Evolutionary conservation across 2,113 vertebrate genomes (phyloP), one percentile per base, ranked within the genome.

Genomic region (Notothenia rossii): DNA sequence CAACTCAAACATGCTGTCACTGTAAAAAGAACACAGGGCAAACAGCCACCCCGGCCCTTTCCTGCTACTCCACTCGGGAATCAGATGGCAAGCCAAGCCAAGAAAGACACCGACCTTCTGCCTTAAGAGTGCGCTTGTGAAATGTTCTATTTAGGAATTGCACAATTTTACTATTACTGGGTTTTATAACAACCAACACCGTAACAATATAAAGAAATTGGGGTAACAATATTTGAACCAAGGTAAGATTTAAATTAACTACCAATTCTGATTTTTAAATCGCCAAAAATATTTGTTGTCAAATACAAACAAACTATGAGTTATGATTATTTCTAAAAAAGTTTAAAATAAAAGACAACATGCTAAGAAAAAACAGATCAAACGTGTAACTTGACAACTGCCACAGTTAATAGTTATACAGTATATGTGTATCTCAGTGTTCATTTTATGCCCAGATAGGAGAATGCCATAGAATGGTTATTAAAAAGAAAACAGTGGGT

Each of bases 11-110:
- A 58, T 84, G 72, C 83, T 77, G 72, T 70, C 54, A 62, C 82
- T 81, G 81, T 88, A 84, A 86, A 89, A 82, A 82, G 72, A 90
- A 88, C 79, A 77, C 59, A n/a, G 53, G 81, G 81, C 77, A 77
- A 76, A 82, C 56, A 29, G 75, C 77, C 84, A 84, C 50, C 10
- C 4, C 9, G 50, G 78, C 74, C 74, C 55, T 79, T 85, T 87
- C 74, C 80, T 86, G 70, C 54, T 71, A 48, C 59, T 80, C 46
- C 20, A 22, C 65, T 43, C 3, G 63, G 62, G 75, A 56, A 82
- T 69, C 62, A 25, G 50, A 78, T 29, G 33, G 60, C 51, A 65
- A 51, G 71, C n/a, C 8, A 60, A 61, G 46, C 15, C 60, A 15
- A 72, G 46, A 18, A 15, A 55, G 4, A 61, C 46, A 51, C 45